Conservation (phyloP, 2,797 vertebrate species). For the Melanotaenia parkinsoni region DNA sequence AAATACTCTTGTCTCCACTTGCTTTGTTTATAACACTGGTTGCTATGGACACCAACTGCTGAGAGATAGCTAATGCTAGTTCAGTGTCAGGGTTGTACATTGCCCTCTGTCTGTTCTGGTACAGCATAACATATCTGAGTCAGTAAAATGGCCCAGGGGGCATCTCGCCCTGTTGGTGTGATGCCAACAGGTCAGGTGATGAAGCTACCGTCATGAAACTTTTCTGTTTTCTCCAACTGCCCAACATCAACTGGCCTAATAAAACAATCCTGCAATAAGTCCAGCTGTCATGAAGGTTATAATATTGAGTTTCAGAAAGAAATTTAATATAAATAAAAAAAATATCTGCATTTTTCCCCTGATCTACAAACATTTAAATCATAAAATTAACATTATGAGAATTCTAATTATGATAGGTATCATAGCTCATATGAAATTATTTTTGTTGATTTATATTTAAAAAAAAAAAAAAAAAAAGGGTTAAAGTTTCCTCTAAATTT, state of each 20-base stretch:
- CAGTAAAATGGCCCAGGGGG: constrained; percentile 15
- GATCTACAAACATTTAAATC: too few relatives aligned
- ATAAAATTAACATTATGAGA: too few relatives aligned
- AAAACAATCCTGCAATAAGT: background rate
- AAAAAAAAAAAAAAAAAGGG: too few relatives aligned
- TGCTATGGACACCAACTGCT: constrained; percentile 53
- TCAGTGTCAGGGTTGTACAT: constrained; percentile 16
- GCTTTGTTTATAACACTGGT: constrained; percentile 61
- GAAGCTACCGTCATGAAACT: constrained; percentile 22
- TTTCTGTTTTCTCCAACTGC: background rate
- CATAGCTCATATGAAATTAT: too few relatives aligned
- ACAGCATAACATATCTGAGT: constrained; percentile 37
- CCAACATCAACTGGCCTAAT: background rate
- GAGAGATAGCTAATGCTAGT: constrained; percentile 28
- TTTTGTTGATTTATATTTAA: too few relatives aligned
- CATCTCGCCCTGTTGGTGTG: constrained; percentile 33
- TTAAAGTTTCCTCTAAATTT: too few relatives aligned
- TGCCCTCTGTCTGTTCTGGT: constrained; percentile 53
- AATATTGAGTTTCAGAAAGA: background rate
- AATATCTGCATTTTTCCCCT: too few relatives aligned
- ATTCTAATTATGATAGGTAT: too few relatives aligned
- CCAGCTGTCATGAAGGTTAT: too few relatives aligned
- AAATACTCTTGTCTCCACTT: constrained; percentile 32
- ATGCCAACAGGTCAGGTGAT: constrained; percentile 16
- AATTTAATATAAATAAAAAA: too few relatives aligned